Conservation (phyloP, 2,113 vertebrate species). For the Labeo catla region DNA sequence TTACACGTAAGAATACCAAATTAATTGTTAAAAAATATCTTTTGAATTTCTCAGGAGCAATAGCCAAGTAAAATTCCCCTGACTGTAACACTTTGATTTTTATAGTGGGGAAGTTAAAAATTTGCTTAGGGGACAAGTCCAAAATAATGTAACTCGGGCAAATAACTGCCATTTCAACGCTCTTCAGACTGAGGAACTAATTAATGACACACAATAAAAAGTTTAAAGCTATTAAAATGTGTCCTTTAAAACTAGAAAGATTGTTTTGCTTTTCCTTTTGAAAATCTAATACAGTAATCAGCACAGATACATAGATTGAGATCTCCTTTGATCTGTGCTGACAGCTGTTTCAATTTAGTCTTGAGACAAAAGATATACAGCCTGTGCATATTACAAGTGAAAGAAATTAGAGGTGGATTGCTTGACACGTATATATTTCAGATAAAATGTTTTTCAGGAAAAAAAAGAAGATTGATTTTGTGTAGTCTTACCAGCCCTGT, state of each 20-base stretch:
- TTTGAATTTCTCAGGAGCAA: background rate
- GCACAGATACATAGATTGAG: background rate
- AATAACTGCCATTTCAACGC: background rate
- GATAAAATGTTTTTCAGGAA: background rate
- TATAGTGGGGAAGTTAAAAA: background rate
- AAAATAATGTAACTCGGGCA: background rate
- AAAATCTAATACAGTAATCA: background rate
- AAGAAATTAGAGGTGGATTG: background rate
- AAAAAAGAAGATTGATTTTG: background rate
- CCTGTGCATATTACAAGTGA: background rate
- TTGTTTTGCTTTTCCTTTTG: background rate
- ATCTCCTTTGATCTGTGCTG: background rate
- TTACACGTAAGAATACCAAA: background rate
- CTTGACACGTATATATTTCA: background rate
- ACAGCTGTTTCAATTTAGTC: background rate
- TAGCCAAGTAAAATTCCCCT: background rate
- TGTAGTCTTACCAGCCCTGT: slow-evolving; percentile 81
- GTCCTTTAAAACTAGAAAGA: background rate
- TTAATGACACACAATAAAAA: background rate
- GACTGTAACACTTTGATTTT: background rate
- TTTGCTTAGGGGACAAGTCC: background rate
- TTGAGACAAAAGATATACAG: background rate
- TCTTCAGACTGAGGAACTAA: background rate
- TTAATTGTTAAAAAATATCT: background rate
- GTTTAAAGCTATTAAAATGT: background rate